Base-by-base conservation (phyloP, 2,113 vertebrate species). In the Numida meleagris region DNA sequence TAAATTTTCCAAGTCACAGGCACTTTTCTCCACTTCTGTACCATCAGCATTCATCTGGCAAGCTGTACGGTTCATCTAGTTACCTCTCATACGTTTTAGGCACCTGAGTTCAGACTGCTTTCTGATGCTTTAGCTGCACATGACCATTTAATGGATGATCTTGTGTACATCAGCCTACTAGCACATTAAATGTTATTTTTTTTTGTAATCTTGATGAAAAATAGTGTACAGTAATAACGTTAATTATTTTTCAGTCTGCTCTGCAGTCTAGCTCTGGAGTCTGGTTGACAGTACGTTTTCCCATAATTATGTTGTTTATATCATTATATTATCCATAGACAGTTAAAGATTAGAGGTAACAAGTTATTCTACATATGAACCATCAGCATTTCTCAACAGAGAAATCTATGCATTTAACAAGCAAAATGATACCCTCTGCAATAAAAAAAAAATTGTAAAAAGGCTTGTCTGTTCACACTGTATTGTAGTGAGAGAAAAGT, bases 11-110 rank as follows among this genome's bases (percentile, higher is more conserved):
- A 66, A 42, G 7, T 21, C 4, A 4, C 21, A 58, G n/a, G 0
- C 17, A 42, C 10, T 66, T 77, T 86, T 66, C 11, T 71, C 10
- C 21, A 27, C 9, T 71, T 40, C 16, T 46, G 8, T 59, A 36
- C 24, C 36, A 14, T 63, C 46, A 36, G 2, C 27, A 15, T 62
- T 84, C 55, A 4, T 23, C 20, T 57, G 29, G 12, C 45, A 42
- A 2, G 6, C 18, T 55, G 9, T 17, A 46, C 7, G 25, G 4
- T 72, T 59, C 0, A 1, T 4, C 14, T 48, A 12, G 5, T 48
- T 77, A 33, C 3, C 13, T 66, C 31, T 53, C 25, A 43, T 33
- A 14, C 17, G 36, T 33, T 58, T 51, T 45, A 75, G n/a, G 19
- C 18, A 77, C 6, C 5, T 50, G 34, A 50, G 5, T 72, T 46